Percentiles rank a stretch among this genome's conserved stretches.
These are phyloP conservation scores for Odontesthes bonariensis DNA, from an alignment of 2,113 vertebrate species.

Conservation along the genomic window DNA sequence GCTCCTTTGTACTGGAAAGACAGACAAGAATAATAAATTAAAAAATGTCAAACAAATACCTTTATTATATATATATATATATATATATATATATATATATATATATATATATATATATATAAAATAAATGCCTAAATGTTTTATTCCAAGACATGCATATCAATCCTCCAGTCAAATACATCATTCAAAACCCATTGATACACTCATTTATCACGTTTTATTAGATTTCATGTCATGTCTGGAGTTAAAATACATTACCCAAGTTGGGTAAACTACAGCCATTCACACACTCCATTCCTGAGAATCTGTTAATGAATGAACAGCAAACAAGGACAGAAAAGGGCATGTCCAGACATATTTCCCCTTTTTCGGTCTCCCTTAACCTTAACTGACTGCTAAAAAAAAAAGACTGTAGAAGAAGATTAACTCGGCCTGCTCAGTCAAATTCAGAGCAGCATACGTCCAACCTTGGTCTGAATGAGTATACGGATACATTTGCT, in stretches of 20 bases:
- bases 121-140: too few relatives aligned
- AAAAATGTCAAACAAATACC: not conserved
- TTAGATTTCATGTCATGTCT: not conserved
- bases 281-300: slow-evolving; percentile 14
- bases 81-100: too few relatives aligned
- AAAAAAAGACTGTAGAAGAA: slow-evolving; percentile 13
- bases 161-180: too few relatives aligned
- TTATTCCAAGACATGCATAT: too few relatives aligned
- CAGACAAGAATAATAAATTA: not conserved
- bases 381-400: slow-evolving; percentile 35
- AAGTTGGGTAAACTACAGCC: slow-evolving; percentile 10
- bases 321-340: slow-evolving; percentile 21
- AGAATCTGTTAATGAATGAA: slow-evolving; percentile 64
- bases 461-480: not conserved
- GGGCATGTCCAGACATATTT: slow-evolving; percentile 60
- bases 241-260: slow-evolving; percentile 29
- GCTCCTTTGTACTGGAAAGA: slow-evolving; percentile 82
- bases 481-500: too few relatives aligned
- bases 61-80: too few relatives aligned
- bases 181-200: too few relatives aligned
- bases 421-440: slow-evolving; percentile 38
- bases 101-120: too few relatives aligned
- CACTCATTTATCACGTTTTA: not conserved
- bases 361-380: not conserved
- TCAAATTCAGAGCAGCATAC: not conserved